phyloP scores from a whole-genome alignment of 2,797 vertebrate genomes.

The Clamator glandarius region DNA sequence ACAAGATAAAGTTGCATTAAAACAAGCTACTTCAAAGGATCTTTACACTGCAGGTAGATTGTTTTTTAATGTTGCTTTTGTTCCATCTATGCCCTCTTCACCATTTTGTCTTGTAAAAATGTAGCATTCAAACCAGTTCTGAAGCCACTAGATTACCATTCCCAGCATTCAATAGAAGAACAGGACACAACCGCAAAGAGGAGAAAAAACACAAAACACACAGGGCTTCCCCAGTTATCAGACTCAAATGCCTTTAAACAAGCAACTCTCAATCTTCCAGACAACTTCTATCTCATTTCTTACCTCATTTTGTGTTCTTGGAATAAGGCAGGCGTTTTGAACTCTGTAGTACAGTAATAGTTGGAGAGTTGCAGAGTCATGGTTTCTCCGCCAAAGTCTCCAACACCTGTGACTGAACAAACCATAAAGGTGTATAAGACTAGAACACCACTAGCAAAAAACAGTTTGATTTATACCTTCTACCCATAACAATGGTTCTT shows the following conservation, averaged over 20 bases:
- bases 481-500: background rate
- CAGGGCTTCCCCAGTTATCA: background rate
- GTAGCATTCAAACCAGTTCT: background rate
- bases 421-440: fast-evolving
- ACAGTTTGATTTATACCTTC: background rate
- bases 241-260: background rate
- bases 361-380: background rate
- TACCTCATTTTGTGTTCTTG: background rate
- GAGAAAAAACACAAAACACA: background rate
- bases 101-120: background rate
- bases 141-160: background rate
- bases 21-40: background rate
- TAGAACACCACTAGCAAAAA: background rate
- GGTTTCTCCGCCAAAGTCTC: background rate
- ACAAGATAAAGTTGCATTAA: background rate
- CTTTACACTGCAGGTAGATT: background rate
- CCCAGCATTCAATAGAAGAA: background rate
- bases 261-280: background rate
- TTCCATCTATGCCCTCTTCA: background rate
- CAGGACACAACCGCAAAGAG: background rate
- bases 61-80: background rate
- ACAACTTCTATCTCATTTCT: background rate
- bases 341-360: background rate
- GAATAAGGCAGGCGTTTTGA: background rate
- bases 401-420: background rate